phyloP scores from a whole-genome alignment of 2,888 invertebrate species.

The Eretmocerus hayati region DNA sequence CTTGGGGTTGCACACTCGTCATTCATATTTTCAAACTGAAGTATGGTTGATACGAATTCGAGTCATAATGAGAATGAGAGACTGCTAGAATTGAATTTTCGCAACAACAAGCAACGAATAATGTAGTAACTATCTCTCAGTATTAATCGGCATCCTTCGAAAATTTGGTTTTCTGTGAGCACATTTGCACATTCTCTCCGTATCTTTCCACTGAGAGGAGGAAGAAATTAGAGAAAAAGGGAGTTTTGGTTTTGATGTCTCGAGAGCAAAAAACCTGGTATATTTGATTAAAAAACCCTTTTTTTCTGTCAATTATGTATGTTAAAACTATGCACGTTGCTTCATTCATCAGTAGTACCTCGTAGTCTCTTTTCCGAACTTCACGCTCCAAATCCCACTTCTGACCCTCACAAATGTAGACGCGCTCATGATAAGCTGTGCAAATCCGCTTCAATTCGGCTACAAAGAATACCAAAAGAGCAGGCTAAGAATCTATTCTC shows the following conservation, averaged over 20 bases:
- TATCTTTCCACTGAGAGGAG: constrained; percentile 4
- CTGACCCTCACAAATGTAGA: constrained; percentile 96
- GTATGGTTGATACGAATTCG: too few species aligned
- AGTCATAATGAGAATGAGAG: too few species aligned
- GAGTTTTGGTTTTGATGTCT: constrained; percentile 20
- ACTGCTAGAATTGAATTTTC: too few species aligned
- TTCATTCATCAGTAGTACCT: constrained; percentile 60
- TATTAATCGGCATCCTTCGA: too few species aligned
- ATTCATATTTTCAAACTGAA: too few species aligned
- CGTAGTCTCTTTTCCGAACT: constrained; percentile 99
- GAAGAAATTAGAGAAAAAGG: constrained; percentile 16
- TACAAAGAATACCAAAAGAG: constrained; percentile 47
- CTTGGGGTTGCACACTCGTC: too few species aligned
- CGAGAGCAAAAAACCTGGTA: constrained; percentile 20
- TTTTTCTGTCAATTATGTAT: constrained; percentile 9
- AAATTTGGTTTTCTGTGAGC: too few species aligned
- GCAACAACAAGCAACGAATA: too few species aligned
- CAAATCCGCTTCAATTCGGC: constrained; percentile 86
- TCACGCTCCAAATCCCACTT: constrained; percentile 99
- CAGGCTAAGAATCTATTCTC: constrained; percentile 12
- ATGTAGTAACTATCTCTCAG: too few species aligned
- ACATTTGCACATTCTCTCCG: constrained; percentile 17
- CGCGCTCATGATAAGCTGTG: constrained; percentile 94
- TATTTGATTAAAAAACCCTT: constrained; percentile 21
- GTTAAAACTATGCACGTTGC: constrained; percentile 16